These are phyloP conservation scores for Nebria salina DNA, from an alignment of 2,888 invertebrate species.

Conservation along the genomic window DNA sequence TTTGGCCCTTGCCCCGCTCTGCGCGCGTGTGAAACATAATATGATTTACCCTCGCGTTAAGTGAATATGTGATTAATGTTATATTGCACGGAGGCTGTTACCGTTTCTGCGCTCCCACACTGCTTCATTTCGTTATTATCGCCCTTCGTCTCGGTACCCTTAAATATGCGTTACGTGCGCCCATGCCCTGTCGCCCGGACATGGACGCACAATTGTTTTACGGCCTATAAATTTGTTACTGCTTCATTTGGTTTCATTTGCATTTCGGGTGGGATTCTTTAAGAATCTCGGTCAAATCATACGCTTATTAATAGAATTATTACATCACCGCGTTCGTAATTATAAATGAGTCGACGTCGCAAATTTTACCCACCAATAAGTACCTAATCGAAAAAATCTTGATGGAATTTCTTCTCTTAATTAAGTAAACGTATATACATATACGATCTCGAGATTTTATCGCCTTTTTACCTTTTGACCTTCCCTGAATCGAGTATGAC, in stretches of 20 bases:
- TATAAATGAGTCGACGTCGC: neutral
- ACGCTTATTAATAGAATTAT: neutral
- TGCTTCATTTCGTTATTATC: neutral
- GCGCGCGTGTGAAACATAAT: conserved; percentile 22
- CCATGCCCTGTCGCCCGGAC: neutral
- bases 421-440: no score
- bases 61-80: conserved; percentile 44
- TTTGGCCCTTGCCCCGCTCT: neutral
- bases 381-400: neutral
- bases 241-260: neutral
- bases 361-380: neutral
- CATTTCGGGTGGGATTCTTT: neutral
- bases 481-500: no score
- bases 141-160: neutral
- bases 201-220: conserved; percentile 5
- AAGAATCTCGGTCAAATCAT: neutral
- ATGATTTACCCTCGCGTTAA: conserved; percentile 37
- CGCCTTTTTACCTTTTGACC: no score
- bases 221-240: neutral
- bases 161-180: neutral
- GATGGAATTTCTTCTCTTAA: no score
- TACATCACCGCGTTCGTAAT: neutral
- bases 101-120: neutral
- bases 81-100: neutral
- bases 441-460: no score